Conservation (phyloP, 1,140 invertebrate genomes). For the Whitmania pigra region DNA sequence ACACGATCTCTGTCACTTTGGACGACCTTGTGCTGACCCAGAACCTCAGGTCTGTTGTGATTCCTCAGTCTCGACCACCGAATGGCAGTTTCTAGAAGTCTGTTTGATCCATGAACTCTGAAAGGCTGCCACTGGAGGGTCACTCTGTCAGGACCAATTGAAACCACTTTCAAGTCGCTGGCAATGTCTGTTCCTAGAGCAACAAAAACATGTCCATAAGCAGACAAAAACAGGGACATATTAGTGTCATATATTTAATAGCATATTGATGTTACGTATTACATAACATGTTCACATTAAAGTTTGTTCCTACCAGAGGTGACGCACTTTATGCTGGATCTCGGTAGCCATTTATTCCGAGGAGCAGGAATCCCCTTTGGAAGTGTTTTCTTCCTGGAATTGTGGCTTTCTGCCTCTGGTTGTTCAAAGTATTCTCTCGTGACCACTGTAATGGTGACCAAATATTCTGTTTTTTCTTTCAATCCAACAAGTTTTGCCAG, state of each 20-base stretch:
- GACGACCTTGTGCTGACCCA: conserved; percentile 35
- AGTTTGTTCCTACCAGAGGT: conserved; percentile 16
- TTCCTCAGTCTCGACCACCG: conserved; percentile 31
- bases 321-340: conserved; percentile 32
- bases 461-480: conserved; percentile 39
- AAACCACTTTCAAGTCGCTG: conserved; percentile 32
- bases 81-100: conserved; percentile 34
- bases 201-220: conserved; percentile 12
- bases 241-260: too few species aligned
- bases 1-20: conserved; percentile 32
- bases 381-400: conserved; percentile 32
- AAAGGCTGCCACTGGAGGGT: conserved; percentile 37
- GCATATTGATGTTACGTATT: too few species aligned
- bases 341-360: conserved; percentile 39
- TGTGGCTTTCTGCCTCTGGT: conserved; percentile 34
- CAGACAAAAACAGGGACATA: conserved; percentile 17
- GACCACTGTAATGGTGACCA: conserved; percentile 38
- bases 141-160: conserved; percentile 33
- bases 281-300: too few species aligned
- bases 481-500: conserved; percentile 34
- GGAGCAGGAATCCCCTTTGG: conserved; percentile 32
- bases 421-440: conserved; percentile 42
- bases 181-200: conserved; percentile 36
- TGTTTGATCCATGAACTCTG: conserved; percentile 39
- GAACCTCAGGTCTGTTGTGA: conserved; percentile 29